Evolutionary conservation across 2,888 invertebrate genomes (phyloP).

Genomic region (Cephus pygmeus): DNA sequence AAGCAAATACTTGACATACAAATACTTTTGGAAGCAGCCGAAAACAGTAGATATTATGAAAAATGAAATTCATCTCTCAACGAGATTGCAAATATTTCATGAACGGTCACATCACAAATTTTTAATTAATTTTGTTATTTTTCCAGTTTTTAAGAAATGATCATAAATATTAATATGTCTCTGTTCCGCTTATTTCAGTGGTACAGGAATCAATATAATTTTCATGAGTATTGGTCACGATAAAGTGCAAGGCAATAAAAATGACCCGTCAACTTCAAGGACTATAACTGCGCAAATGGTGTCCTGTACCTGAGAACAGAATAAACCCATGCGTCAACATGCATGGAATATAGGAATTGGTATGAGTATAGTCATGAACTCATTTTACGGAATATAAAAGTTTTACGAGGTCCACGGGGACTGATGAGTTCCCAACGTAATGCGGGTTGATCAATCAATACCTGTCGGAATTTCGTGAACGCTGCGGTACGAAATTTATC

Average conservation of each 20-base stretch:
- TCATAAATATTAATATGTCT: background rate
- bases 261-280: background rate
- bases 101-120: background rate
- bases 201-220: background rate
- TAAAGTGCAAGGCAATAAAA: background rate
- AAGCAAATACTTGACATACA: background rate
- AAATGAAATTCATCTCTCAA: background rate
- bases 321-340: conserved; percentile 28
- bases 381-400: conserved; percentile 43
- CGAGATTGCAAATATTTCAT: no score
- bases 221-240: background rate
- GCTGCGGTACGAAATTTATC: conserved; percentile 39
- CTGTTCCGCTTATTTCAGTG: background rate
- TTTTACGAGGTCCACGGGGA: conserved; percentile 39
- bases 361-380: conserved; percentile 16
- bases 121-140: background rate
- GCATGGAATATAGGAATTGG: conserved; percentile 21
- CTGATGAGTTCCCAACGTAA: conserved; percentile 41
- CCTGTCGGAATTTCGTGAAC: conserved; percentile 35
- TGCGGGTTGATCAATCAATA: conserved; percentile 49
- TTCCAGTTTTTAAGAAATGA: background rate
- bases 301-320: conserved; percentile 22
- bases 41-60: background rate
- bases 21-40: background rate
- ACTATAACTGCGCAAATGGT: conserved; percentile 19